Evolutionary conservation across 2,888 invertebrate genomes (phyloP).

Genomic region (Graphium colonna): DNA sequence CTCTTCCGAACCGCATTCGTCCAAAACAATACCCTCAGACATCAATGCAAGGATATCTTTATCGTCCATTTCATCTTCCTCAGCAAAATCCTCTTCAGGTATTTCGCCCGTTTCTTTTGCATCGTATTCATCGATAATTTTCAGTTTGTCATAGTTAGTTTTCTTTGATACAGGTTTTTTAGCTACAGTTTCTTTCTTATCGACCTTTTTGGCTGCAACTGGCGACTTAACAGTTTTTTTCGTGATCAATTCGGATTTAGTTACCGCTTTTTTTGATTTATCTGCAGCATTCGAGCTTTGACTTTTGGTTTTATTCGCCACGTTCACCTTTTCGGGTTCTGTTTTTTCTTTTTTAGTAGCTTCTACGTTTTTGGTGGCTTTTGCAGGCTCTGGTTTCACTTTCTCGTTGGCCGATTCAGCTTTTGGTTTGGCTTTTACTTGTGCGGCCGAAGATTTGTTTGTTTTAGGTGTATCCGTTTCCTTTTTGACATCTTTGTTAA

Average conservation of each 20-base stretch:
- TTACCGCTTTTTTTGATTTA: neutral
- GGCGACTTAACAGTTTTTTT: no score
- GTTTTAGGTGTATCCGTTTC: neutral
- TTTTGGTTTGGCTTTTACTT: neutral
- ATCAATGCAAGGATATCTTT: slow-evolving; percentile 59
- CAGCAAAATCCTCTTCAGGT: slow-evolving; percentile 1
- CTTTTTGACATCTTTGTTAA: slow-evolving; percentile 4
- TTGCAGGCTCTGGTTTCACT: neutral
- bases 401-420: neutral
- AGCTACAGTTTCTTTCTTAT: slow-evolving; percentile 1
- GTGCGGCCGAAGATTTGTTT: neutral
- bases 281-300: neutral
- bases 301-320: neutral
- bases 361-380: neutral
- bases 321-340: neutral
- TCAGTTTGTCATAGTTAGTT: neutral
- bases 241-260: no score
- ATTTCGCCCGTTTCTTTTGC: neutral
- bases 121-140: neutral
- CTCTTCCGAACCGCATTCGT: slow-evolving; percentile 60
- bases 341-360: no score
- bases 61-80: slow-evolving; percentile 56
- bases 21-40: slow-evolving; percentile 58
- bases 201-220: slow-evolving; percentile 2
- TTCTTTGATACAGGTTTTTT: neutral